A percentile compares a stretch with the other conserved stretches of the same genome.
Conservation (phyloP, 2,113 vertebrate species). For the Ophiodon elongatus region DNA sequence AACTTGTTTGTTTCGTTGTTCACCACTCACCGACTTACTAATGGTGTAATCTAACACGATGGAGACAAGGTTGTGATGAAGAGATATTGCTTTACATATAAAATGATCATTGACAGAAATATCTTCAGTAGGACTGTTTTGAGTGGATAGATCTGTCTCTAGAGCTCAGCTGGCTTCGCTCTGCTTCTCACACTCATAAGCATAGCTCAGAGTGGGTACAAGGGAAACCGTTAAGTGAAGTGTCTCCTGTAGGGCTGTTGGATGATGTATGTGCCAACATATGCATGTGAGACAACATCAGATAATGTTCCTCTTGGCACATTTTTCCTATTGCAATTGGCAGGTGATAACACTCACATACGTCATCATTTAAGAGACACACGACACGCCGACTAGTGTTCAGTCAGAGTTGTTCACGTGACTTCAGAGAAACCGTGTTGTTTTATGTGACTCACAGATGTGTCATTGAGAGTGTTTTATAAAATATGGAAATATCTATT, state of each 20-base stretch:
- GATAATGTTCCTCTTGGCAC: conserved; percentile 64
- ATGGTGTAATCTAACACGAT: neutral
- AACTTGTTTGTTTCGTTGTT: conserved; percentile 17
- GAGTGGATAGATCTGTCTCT: conserved; percentile 1
- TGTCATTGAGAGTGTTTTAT: conserved; percentile 8
- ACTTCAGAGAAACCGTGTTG: conserved; percentile 5
- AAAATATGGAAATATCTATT: neutral
- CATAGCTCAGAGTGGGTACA: conserved; percentile 27
- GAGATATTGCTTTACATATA: neutral
- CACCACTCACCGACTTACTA: neutral
- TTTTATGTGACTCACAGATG: conserved; percentile 26
- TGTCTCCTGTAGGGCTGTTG: conserved; percentile 20
- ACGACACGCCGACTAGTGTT: conserved; percentile 28
- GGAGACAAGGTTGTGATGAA: neutral
- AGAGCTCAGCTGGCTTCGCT: conserved; percentile 7
- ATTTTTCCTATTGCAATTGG: conserved; percentile 33
- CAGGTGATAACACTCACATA: conserved; percentile 55
- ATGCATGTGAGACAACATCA: conserved; percentile 59
- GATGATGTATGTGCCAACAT: conserved; percentile 45
- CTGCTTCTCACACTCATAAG: conserved; percentile 28
- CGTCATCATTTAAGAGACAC: conserved; percentile 62
- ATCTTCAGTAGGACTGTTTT: neutral
- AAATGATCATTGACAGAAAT: neutral
- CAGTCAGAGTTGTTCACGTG: conserved; percentile 15
- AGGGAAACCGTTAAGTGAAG: conserved; percentile 34